Base-by-base conservation (phyloP, 2,797 vertebrate genomes). In the Muraenolepis orangiensis region DNA sequence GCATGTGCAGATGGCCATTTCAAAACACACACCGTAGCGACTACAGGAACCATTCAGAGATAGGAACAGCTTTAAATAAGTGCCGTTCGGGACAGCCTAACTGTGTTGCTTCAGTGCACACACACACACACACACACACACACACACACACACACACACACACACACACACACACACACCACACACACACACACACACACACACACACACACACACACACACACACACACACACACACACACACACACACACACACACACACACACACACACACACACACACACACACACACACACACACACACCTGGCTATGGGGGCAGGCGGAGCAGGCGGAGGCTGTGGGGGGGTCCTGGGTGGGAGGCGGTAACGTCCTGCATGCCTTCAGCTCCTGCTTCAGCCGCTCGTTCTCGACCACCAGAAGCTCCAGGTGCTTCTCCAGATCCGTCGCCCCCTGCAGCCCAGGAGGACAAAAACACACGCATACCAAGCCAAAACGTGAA, bases 381-480 rank as follows among this genome's bases (percentile, higher is more conserved):
- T 92, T 94, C 90, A 98, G 93, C 91, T 97, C 96, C 86, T 95
- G 94, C 83, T 92, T 95, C 86, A 99, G 90, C 38, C 87, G 94
- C 88, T 95, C 91, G 18, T 99, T 98, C 89, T 99, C 97, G 0
- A 94, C 94, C 64, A 88, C 90, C 90, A 98, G 92, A 81, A 96
- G 93, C 89, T 97, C 94, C 78, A 96, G 93, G 89, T 97, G 97
- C 90, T 99, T 98, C 93, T 98, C 97, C 72, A 92, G 82, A 81
- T 98, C 96, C 0, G 96, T 97, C 82, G 95, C 95, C 6, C 96
- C 96, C 97, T 99, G 16, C 16, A 86, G 66, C 16, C 18, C 26
- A n/a, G 51, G 46, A 67, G 57, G 32, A 72, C 76, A 29, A 74
- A 11, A 2, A 12, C 23, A 2, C n/a, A 12, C 3, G 57, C 57